Conservation (phyloP, 92 coral and sea anemone species). For the Parazoanthus atlanticus region DNA sequence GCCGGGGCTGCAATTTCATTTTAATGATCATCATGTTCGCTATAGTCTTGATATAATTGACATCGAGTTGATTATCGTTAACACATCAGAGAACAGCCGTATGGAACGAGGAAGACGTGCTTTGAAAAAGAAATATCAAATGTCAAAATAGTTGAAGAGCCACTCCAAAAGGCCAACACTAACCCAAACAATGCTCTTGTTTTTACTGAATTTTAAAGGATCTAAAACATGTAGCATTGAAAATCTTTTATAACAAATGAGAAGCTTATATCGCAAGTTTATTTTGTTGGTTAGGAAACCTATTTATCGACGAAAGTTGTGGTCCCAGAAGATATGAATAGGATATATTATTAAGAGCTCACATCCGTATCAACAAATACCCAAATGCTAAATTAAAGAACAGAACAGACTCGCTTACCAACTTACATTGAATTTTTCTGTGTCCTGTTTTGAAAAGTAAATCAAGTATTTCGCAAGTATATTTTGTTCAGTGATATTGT, state of each 20-base stretch:
- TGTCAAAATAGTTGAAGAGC: background rate
- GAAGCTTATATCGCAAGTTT: background rate
- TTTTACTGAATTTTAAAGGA: no score
- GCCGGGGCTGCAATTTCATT: no score
- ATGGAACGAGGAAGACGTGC: background rate
- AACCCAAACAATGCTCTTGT: background rate
- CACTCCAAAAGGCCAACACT: background rate
- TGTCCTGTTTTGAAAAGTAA: no score
- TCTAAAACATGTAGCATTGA: background rate
- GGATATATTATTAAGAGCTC: no score
- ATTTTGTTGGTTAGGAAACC: background rate
- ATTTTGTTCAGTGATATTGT: no score
- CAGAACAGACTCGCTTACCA: background rate
- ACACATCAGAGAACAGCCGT: background rate
- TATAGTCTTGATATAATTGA: background rate
- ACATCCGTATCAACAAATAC: background rate
- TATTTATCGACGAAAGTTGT: no score
- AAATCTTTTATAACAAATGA: background rate
- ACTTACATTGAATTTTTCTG: no score
- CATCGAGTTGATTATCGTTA: background rate
- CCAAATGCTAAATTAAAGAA: background rate
- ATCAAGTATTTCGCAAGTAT: no score
- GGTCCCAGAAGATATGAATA: background rate
- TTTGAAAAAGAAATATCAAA: no score
- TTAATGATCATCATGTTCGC: background rate